Evolutionary conservation across 1,140 invertebrate genomes (phyloP).

Genomic region (Belonocnema kinseyi): DNA sequence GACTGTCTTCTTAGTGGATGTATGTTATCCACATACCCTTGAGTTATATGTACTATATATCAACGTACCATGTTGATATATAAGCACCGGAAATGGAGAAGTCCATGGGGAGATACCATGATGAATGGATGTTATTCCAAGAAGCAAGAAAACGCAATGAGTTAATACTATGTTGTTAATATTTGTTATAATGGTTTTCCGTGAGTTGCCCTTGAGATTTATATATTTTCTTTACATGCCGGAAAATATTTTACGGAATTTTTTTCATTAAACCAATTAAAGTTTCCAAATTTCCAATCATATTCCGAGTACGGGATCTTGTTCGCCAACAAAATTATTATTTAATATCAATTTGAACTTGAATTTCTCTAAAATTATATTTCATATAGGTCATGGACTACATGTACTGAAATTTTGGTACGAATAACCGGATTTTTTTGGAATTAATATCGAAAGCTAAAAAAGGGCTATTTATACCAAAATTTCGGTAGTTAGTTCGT

Average conservation of each 20-base stretch:
- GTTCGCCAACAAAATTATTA: background rate
- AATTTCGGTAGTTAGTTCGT: no score
- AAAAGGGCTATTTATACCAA: no score
- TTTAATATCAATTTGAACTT: no score
- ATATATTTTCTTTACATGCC: background rate
- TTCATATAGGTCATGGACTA: no score
- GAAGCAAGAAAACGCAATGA: slow-evolving; percentile 2
- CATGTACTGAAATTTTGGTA: no score
- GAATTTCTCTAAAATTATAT: no score
- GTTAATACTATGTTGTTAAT: background rate
- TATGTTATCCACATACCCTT: slow-evolving; percentile 34
- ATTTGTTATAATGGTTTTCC: slow-evolving; percentile 21
- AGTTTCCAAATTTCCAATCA: background rate
- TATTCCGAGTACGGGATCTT: background rate
- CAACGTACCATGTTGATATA: slow-evolving; percentile 44
- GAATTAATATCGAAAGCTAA: no score
- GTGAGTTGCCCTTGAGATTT: background rate
- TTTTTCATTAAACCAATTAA: background rate
- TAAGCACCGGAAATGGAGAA: slow-evolving; percentile 13
- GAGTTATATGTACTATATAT: background rate
- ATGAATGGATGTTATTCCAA: slow-evolving; percentile 19
- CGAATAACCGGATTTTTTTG: no score
- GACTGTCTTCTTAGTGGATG: slow-evolving; percentile 54
- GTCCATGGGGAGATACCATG: slow-evolving; percentile 10
- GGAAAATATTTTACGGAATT: background rate